A percentile compares a stretch with the other conserved stretches of the same genome.
Evolutionary conservation across 2,113 vertebrate species (phyloP).

Genomic region (Genyomyrus donnyi): DNA sequence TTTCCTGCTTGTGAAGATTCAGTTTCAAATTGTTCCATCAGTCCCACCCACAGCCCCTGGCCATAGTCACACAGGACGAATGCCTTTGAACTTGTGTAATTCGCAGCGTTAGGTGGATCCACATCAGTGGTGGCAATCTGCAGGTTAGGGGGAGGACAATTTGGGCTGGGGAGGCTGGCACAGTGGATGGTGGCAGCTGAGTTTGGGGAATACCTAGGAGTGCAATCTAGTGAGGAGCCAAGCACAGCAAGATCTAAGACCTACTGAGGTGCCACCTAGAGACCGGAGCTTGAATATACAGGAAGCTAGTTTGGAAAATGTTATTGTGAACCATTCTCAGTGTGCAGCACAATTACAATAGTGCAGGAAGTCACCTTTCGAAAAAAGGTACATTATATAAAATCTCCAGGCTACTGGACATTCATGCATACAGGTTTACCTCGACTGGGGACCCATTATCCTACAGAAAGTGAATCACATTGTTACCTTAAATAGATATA

Average conservation of each 20-base stretch:
- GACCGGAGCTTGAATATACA: neutral
- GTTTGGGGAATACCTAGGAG: neutral
- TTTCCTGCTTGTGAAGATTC: neutral
- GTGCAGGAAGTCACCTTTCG: neutral
- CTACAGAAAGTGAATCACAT: neutral
- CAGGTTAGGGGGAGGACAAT: neutral
- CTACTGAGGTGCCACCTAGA: neutral
- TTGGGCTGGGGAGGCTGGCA: neutral
- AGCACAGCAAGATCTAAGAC: neutral
- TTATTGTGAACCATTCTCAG: neutral
- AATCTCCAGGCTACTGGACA: neutral
- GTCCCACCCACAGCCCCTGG: constrained; percentile 3
- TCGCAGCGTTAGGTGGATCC: neutral
- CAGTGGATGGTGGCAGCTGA: neutral
- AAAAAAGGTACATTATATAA: neutral
- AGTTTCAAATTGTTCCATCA: constrained; percentile 2
- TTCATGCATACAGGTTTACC: neutral
- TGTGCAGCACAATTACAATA: neutral
- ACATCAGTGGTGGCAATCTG: neutral
- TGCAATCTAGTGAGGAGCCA: neutral
- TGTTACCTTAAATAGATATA: neutral
- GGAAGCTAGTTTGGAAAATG: constrained; percentile 12
- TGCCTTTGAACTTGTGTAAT: constrained; percentile 2
- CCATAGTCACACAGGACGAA: neutral
- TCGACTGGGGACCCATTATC: neutral